A percentile compares a stretch with the other conserved stretches of the same genome.
phyloP scores from a whole-genome alignment of 2,113 vertebrate genomes.

The Upupa epops region DNA sequence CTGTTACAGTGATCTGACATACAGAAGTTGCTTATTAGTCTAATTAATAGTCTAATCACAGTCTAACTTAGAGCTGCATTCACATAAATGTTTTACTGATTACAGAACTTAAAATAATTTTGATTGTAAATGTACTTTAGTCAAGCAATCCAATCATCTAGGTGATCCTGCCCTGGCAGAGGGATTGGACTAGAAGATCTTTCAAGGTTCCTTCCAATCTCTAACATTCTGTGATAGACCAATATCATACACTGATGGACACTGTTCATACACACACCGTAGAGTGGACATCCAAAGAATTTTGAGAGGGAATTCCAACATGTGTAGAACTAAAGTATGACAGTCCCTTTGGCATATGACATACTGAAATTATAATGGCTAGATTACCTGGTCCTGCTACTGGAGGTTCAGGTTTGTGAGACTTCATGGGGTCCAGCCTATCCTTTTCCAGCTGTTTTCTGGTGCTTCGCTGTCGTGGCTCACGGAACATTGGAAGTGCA shows the following conservation, averaged over 20 bases:
- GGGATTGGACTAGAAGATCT: too few relatives aligned
- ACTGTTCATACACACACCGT: not conserved
- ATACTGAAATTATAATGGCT: not conserved
- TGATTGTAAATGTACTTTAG: not conserved
- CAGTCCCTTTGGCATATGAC: accelerated
- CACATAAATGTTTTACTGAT: not conserved
- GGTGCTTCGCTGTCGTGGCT: conserved; percentile 93
- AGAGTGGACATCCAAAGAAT: not conserved
- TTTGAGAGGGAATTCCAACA: not conserved
- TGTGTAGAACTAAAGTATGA: not conserved
- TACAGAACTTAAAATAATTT: not conserved
- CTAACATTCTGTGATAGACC: too few relatives aligned
- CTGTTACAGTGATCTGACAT: not conserved
- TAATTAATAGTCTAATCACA: too few relatives aligned
- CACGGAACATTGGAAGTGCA: conserved; percentile 97
- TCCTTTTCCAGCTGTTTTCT: conserved; percentile 97
- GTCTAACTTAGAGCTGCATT: not conserved
- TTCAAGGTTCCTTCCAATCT: too few relatives aligned
- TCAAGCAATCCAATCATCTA: not conserved
- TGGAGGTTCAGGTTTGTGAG: conserved; percentile 96
- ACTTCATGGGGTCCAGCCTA: conserved; percentile 91
- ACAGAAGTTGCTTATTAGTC: not conserved
- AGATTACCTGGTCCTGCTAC: conserved; percentile 93
- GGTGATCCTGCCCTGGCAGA: too few relatives aligned
- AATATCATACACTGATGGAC: not conserved